Base-by-base conservation (phyloP, 2,113 vertebrate species). In the Nipponia nippon region DNA sequence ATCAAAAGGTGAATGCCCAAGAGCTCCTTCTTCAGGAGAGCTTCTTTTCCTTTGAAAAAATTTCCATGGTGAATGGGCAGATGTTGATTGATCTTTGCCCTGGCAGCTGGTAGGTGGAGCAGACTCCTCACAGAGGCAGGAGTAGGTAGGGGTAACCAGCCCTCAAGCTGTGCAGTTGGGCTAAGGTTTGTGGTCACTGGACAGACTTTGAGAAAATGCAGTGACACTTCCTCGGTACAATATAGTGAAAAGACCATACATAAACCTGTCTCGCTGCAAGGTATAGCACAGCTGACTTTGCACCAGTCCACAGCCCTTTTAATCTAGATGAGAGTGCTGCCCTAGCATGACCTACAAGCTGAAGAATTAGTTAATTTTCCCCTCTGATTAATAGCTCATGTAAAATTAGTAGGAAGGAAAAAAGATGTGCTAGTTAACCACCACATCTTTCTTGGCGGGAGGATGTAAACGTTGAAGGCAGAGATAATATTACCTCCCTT, bases 401-500 rank as follows among this genome's bases (percentile, higher is more conserved):
- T 90, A 96, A 97, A 97, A 97, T 96, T 94, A 97, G 95, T 76
- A 94, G 86, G 88, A 95, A 93, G 95, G 84, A 88, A 82, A 93
- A 93, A 97, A 95, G 96, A 96, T 86, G 90, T 91, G 91, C 77
- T 91, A 80, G 91, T 93, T 95, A 91, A 87, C 89, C 69, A 84
- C 76, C 34, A 70, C 65, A 69, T 95, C 96, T 91, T 95, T 92
- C 89, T 75, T 90, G 65, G 95, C 13, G 0, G 95, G 90, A 95
- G 92, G 97, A 96, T 80, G 94, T 93, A 92, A 96, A 97, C 3
- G 67, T 86, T 92, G 88, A 93, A 96, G 96, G 96, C 96, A 96
- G 97, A 96, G 97, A 96, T 98, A 95, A 86, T 92, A 95, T 98
- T 98, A 97, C 98, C 76, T 92, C 97, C 98, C 97, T 65, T 86